phyloP scores from a whole-genome alignment of 2,113 vertebrate species.

The Butorides virescens region DNA sequence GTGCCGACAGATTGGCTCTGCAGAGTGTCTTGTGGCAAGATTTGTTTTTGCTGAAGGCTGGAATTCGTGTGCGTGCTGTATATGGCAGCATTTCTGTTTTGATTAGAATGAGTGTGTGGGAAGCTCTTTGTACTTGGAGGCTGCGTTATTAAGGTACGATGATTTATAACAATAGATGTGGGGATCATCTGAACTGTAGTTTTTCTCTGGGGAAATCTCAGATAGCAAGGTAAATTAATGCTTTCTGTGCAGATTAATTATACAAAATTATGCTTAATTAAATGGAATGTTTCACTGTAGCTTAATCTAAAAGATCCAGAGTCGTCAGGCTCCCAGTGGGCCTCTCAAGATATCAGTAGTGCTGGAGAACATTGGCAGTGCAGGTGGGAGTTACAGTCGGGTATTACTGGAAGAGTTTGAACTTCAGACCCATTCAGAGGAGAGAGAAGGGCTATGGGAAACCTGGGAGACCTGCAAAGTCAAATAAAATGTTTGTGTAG shows the following conservation, averaged over 20 bases:
- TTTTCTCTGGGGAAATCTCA: constrained; percentile 1
- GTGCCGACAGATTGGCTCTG: not conserved
- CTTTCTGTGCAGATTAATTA: constrained; percentile 22
- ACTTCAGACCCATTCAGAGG: not conserved
- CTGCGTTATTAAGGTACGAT: not conserved
- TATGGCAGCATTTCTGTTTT: not conserved
- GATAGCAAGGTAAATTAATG: constrained; percentile 1
- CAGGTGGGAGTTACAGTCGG: not conserved
- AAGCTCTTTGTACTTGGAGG: not conserved
- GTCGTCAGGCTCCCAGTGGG: not conserved
- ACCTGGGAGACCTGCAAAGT: not conserved
- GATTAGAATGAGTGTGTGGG: not conserved
- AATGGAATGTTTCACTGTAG: not conserved
- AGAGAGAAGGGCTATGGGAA: not conserved
- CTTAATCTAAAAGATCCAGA: not conserved
- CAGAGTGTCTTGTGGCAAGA: not conserved
- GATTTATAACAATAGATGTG: not conserved
- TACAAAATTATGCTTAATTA: constrained; percentile 37
- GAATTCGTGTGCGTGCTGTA: not conserved
- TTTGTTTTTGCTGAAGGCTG: not conserved
- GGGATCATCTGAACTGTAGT: not conserved
- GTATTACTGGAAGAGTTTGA: not conserved
- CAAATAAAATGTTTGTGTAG: not conserved
- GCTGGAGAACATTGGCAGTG: not conserved
- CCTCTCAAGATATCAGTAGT: not conserved